These are phyloP conservation scores for Synanthedon formicaeformis DNA, from an alignment of 2,888 invertebrate species.

Conservation along the genomic window DNA sequence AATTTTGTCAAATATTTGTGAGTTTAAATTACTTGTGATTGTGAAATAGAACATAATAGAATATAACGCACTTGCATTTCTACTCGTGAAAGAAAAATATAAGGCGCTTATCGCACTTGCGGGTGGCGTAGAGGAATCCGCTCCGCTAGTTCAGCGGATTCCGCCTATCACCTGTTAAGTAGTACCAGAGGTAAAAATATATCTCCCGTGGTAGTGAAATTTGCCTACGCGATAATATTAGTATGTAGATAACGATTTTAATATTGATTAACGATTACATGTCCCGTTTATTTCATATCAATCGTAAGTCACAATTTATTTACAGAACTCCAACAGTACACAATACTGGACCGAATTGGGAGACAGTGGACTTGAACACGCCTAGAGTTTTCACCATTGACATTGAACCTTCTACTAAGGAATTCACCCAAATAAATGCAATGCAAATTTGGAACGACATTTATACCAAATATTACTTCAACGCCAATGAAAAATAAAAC, in stretches of 20 bases:
- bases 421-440: constrained; percentile 25
- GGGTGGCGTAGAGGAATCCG: too few species aligned
- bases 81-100: too few species aligned
- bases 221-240: too few species aligned
- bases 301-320: background rate
- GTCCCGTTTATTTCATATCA: too few species aligned
- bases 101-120: too few species aligned
- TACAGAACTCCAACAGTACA: constrained; percentile 34
- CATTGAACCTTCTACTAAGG: constrained; percentile 30
- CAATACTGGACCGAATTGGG: constrained; percentile 23
- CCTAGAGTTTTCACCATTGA: constrained; percentile 38
- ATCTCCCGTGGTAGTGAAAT: too few species aligned
- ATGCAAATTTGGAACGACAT: constrained; percentile 42
- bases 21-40: constrained; percentile 15
- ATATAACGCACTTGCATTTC: too few species aligned
- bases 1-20: constrained; percentile 55
- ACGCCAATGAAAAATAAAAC: constrained; percentile 12
- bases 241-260: too few species aligned
- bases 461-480: constrained; percentile 48
- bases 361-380: constrained; percentile 19
- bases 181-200: too few species aligned
- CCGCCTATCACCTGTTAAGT: too few species aligned
- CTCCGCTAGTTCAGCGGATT: too few species aligned
- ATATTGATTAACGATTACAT: too few species aligned
- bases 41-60: background rate